These are phyloP conservation scores for Cepaea nemoralis DNA, from an alignment of 1,140 invertebrate genomes.

Conservation along the genomic window DNA sequence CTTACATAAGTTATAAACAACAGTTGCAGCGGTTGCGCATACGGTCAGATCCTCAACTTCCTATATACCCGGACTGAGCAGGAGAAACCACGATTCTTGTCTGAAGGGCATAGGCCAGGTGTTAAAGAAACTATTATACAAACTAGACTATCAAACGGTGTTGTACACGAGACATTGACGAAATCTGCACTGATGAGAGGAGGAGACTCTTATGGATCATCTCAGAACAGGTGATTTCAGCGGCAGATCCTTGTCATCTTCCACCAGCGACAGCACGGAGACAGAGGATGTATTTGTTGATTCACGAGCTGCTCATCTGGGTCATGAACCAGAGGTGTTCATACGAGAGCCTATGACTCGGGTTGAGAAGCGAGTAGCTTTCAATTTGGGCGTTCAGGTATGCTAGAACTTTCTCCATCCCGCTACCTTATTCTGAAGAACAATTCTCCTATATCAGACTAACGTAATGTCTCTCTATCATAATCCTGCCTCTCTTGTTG, in stretches of 20 bases:
- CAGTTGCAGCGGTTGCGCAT: slow-evolving; percentile 35
- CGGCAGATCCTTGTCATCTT: not conserved
- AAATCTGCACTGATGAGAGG: not conserved
- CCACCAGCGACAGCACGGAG: not conserved
- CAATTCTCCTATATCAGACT: too few relatives aligned
- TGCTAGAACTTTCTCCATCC: too few relatives aligned
- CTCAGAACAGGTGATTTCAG: slow-evolving; percentile 1
- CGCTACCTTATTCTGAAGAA: too few relatives aligned
- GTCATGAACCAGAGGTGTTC: not conserved
- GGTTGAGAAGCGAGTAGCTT: not conserved
- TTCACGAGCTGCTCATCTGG: not conserved
- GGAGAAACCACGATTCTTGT: not conserved
- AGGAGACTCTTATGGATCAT: not conserved
- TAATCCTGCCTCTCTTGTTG: too few relatives aligned
- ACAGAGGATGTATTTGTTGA: not conserved
- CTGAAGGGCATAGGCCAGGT: not conserved
- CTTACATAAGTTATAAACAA: slow-evolving; percentile 3
- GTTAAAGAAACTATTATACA: not conserved
- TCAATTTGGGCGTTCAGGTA: not conserved
- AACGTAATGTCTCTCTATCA: too few relatives aligned
- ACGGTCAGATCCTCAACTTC: slow-evolving; percentile 1
- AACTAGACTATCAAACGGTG: not conserved
- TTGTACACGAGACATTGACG: not conserved
- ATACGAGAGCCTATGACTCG: not conserved
- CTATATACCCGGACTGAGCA: not conserved